Evolutionary conservation across 2,113 vertebrate genomes (phyloP), one percentile per base, ranked within the genome.

Genomic region (Lepisosteus oculatus): DNA sequence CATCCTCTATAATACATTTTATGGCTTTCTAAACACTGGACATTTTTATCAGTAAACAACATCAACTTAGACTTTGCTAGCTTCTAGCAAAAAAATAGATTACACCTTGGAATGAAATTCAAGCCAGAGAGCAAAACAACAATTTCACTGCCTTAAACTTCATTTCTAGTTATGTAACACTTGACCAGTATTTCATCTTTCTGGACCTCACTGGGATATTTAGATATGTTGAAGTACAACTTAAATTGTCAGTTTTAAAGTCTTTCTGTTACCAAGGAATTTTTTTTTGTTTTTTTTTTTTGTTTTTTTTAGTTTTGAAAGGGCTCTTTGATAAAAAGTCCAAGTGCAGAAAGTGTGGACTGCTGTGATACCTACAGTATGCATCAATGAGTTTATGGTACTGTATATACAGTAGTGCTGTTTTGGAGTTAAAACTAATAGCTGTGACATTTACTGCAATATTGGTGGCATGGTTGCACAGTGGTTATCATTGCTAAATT

Each of bases 121-220:
- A 76, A 84, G 80, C 78, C 45, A 71, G 64, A 70, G 69, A 78
- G 76, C 68, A 67, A 63, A 69, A 77, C 9, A 43, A 77, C 70
- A 69, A 67, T 77, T 83, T 82, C 76, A 74, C 77, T 43, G 13
- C 67, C 76, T 77, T 71, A 65, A 76, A 79, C 76, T 74, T 78
- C 71, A 77, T 83, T 81, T 78, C 68, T 47, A 13, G 61, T 45
- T n/a, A 5, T 74, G 75, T 75, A 81, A 82, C 76, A 85, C 77
- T 74, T 84, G 83, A 80, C 84, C 73, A 62, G 65, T 65, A 61
- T 79, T 74, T 76, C 75, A 71, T 79, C 74, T 72, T 42, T n/a
- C 12, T 12, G 6, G 3, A 42, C 55, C 43, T 54, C 44, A 15
- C 54, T 67, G 70, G 72, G 75, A 67, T 6, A 54, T n/a, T 5